These are phyloP conservation scores for Hybognathus amarus DNA, from an alignment of 2,797 vertebrate genomes.

Conservation along the genomic window DNA sequence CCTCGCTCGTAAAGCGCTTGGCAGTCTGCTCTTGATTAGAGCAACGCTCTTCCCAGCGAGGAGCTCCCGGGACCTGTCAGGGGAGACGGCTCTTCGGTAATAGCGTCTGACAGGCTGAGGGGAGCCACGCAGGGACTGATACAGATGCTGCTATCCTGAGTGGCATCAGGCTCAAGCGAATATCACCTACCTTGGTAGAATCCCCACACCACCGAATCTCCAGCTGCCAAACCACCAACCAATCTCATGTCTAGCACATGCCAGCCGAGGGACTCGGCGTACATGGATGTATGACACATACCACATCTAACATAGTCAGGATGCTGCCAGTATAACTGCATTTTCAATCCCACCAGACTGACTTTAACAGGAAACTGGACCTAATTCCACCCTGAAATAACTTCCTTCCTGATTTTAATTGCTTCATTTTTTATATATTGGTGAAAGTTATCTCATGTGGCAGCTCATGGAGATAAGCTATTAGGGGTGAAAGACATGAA, in stretches of 20 bases:
- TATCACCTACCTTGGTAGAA: slow-evolving; percentile 55
- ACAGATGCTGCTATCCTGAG: slow-evolving; percentile 73
- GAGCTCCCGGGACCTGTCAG: slow-evolving; percentile 71
- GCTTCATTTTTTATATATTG: slow-evolving; percentile 66
- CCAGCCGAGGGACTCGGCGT: slow-evolving; percentile 18
- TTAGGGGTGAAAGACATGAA: slow-evolving; percentile 60
- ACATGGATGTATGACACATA: slow-evolving; percentile 22
- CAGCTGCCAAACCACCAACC: slow-evolving; percentile 22
- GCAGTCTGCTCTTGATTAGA: slow-evolving; percentile 79
- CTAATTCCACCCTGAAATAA: slow-evolving; percentile 44
- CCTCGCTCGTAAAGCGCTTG: slow-evolving; percentile 74
- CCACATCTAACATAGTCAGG: not conserved
- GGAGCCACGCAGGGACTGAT: slow-evolving; percentile 72
- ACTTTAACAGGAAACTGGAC: slow-evolving; percentile 36
- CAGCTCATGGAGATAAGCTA: slow-evolving; percentile 54
- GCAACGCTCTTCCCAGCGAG: slow-evolving; percentile 64
- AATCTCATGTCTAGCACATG: slow-evolving; percentile 26
- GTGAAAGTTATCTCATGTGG: slow-evolving; percentile 55
- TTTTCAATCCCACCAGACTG: slow-evolving; percentile 47
- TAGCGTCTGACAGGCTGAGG: slow-evolving; percentile 78
- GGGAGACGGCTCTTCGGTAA: slow-evolving; percentile 75
- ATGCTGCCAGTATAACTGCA: not conserved
- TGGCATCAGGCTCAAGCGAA: slow-evolving; percentile 56
- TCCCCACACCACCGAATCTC: slow-evolving; percentile 48
- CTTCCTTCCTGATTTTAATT: slow-evolving; percentile 67